phyloP scores from a whole-genome alignment of 2,113 vertebrate species.

The Helogale parvula region DNA sequence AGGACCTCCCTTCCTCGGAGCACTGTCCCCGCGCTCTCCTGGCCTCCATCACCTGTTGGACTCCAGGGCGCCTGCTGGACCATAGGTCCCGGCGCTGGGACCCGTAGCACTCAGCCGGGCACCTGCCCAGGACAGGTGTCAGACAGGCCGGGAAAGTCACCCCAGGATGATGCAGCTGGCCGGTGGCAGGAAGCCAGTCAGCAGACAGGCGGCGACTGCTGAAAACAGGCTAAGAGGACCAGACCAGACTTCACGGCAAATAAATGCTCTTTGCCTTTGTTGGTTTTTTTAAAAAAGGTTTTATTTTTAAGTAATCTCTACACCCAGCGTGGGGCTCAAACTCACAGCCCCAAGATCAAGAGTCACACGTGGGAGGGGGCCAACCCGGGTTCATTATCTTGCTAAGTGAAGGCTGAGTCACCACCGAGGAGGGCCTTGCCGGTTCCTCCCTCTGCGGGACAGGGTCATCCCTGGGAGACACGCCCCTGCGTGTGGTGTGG shows the following conservation, averaged over 20 bases:
- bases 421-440: not conserved
- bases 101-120: accelerated
- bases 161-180: accelerated
- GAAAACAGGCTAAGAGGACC: accelerated
- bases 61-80: too few relatives aligned
- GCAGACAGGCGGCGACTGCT: not conserved
- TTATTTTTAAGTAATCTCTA: not conserved
- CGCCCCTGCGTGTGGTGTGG: accelerated
- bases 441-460: not conserved
- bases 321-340: too few relatives aligned
- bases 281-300: not conserved
- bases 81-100: not conserved
- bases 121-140: conserved; percentile 61
- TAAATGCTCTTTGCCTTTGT: not conserved
- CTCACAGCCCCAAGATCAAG: not conserved
- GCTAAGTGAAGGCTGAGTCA: not conserved
- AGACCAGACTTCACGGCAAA: accelerated
- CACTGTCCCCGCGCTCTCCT: not conserved
- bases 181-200: accelerated
- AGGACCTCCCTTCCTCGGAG: not conserved
- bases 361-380: too few relatives aligned
- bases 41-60: not conserved
- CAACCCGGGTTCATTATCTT: not conserved
- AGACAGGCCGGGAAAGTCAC: accelerated
- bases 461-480: not conserved